These are phyloP conservation scores for Brachionus paranguensis DNA, from an alignment of 1,140 invertebrate genomes.

Conservation along the genomic window DNA sequence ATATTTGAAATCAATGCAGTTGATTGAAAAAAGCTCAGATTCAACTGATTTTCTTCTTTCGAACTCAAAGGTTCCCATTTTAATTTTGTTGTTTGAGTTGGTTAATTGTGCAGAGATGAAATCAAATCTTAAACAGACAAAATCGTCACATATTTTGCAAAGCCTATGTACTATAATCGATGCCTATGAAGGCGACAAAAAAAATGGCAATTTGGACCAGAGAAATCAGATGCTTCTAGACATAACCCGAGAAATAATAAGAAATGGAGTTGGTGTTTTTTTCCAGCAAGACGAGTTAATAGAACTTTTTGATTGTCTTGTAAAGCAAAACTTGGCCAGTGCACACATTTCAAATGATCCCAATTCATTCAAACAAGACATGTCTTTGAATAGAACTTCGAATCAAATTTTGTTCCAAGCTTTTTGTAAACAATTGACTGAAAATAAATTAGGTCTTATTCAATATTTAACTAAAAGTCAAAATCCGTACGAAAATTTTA, in stretches of 20 bases:
- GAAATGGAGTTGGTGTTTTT: conserved; percentile 4
- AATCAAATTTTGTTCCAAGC: not conserved
- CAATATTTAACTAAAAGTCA: not conserved
- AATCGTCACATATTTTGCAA: not conserved
- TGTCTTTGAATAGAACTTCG: not conserved
- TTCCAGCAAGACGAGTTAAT: not conserved
- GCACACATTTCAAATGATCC: not conserved
- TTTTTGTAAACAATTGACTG: conserved; percentile 17
- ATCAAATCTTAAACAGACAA: not conserved
- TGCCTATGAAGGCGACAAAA: not conserved
- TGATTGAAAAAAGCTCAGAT: not conserved
- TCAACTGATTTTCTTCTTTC: not conserved
- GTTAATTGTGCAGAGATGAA: conserved; percentile 12
- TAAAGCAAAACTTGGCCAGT: not conserved
- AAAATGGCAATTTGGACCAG: not conserved
- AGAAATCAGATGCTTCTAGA: not conserved
- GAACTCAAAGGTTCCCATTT: conserved; percentile 14
- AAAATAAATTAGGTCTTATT: not conserved
- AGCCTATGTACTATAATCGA: not conserved
- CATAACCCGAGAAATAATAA: conserved; percentile 22
- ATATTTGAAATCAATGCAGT: not conserved
- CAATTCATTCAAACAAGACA: not conserved
- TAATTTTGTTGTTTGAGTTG: conserved; percentile 2
- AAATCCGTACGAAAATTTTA: not conserved
- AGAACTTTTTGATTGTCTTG: not conserved